A percentile compares a stretch with the other conserved stretches of the same genome.
Conservation (phyloP, 1,140 invertebrate species). For the Eurosta solidaginis region DNA sequence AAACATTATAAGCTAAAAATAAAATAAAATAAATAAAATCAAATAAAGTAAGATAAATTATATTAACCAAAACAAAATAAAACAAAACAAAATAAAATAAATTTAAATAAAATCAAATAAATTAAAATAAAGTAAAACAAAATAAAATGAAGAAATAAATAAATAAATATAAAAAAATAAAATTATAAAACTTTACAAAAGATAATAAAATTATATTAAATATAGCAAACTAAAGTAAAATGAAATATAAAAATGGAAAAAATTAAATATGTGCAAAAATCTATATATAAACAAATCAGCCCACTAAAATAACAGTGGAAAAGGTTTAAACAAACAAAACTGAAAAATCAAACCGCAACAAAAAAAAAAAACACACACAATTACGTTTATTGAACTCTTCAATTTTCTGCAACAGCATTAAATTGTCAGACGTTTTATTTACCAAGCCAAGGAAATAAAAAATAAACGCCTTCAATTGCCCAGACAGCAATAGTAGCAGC, state of each 20-base stretch:
- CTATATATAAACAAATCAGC: no score
- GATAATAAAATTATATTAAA: background rate
- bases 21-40: background rate
- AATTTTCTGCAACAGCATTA: background rate
- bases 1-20: no score
- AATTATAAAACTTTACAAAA: background rate
- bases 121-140: background rate
- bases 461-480: background rate
- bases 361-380: background rate
- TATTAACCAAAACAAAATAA: slow-evolving; percentile 9
- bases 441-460: background rate
- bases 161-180: background rate
- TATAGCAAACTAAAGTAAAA: background rate
- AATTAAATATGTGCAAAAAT: no score
- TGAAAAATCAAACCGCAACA: background rate
- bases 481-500: background rate
- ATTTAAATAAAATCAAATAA: background rate
- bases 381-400: background rate
- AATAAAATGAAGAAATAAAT: background rate
- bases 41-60: background rate
- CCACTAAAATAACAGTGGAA: no score
- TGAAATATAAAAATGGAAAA: no score
- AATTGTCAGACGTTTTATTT: background rate
- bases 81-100: slow-evolving; percentile 6
- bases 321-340: background rate